These are phyloP conservation scores for Dorcus hopei DNA, from an alignment of 2,888 invertebrate genomes.

Conservation along the genomic window DNA sequence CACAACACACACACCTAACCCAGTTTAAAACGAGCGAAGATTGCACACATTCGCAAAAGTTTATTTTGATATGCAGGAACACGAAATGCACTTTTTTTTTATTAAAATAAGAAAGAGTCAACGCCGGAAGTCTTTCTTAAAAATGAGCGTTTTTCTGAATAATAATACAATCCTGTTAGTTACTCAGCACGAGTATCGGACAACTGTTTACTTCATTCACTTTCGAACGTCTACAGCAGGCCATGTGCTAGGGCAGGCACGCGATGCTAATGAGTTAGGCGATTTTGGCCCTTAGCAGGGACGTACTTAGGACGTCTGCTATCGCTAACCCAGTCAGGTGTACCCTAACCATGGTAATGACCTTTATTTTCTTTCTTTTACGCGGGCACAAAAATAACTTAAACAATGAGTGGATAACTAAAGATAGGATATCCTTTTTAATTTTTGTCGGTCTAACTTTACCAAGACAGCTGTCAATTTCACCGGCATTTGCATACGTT, in stretches of 20 bases:
- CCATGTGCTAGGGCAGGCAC: conserved; percentile 28
- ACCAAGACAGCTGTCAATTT: too few species aligned
- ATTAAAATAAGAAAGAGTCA: too few species aligned
- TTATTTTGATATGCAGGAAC: too few species aligned
- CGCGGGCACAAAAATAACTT: conserved; percentile 1
- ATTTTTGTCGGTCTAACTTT: not conserved
- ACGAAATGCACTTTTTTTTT: too few species aligned
- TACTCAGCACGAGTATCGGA: not conserved
- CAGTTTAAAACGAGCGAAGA: too few species aligned
- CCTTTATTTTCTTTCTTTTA: conserved; percentile 1
- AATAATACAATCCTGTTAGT: too few species aligned
- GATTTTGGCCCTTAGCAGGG: conserved; percentile 18
- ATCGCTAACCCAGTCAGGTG: conserved; percentile 12
- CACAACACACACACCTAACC: too few species aligned
- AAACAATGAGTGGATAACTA: not conserved
- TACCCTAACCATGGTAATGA: conserved; percentile 9
- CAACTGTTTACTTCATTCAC: conserved; percentile 15
- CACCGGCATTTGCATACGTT: too few species aligned
- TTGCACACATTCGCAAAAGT: too few species aligned
- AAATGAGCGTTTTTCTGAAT: too few species aligned
- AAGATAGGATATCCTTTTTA: not conserved
- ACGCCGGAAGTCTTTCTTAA: too few species aligned
- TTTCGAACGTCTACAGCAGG: conserved; percentile 14
- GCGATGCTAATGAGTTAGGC: conserved; percentile 22
- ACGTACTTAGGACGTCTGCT: conserved; percentile 1